Percentiles rank a stretch among this genome's conserved stretches.
These are phyloP conservation scores for Gerris lacustris DNA, from an alignment of 2,888 invertebrate species.

Conservation along the genomic window DNA sequence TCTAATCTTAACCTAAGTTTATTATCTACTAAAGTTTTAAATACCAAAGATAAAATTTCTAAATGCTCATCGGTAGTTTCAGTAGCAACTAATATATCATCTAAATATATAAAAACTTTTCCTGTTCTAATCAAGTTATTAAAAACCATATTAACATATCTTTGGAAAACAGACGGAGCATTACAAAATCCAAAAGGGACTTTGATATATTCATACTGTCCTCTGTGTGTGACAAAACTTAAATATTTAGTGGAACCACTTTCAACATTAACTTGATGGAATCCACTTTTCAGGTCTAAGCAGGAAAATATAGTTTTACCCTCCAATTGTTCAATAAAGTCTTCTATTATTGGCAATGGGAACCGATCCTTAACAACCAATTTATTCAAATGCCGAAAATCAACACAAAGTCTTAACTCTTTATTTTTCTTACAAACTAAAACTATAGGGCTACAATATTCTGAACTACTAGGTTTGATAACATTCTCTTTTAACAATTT, in stretches of 20 bases:
- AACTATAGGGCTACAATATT: slow-evolving; percentile 14
- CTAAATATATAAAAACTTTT: background rate
- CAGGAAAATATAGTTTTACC: background rate
- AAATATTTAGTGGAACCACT: background rate
- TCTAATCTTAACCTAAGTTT: slow-evolving; percentile 28
- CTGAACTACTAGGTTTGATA: slow-evolving; percentile 10
- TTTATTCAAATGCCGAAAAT: slow-evolving; percentile 10
- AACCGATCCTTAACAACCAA: slow-evolving; percentile 1
- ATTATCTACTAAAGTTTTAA: slow-evolving; percentile 15
- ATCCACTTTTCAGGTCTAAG: slow-evolving; percentile 13
- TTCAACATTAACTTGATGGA: background rate
- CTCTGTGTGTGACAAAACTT: background rate
- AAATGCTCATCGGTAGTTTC: slow-evolving; percentile 4
- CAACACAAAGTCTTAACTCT: slow-evolving; percentile 7
- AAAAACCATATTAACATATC: slow-evolving; percentile 10
- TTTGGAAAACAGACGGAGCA: slow-evolving; percentile 6
- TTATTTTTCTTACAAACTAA: slow-evolving; percentile 11
- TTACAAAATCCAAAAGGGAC: slow-evolving; percentile 14
- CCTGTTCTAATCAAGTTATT: background rate
- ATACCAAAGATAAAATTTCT: background rate
- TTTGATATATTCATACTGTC: slow-evolving; percentile 11
- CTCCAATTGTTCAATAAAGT: background rate
- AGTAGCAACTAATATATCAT: slow-evolving; percentile 7
- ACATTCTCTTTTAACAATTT: slow-evolving; percentile 4
- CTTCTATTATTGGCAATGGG: slow-evolving; percentile 14